These are phyloP conservation scores for Syrphus vitripennis DNA, from an alignment of 2,888 invertebrate genomes.

Conservation along the genomic window DNA sequence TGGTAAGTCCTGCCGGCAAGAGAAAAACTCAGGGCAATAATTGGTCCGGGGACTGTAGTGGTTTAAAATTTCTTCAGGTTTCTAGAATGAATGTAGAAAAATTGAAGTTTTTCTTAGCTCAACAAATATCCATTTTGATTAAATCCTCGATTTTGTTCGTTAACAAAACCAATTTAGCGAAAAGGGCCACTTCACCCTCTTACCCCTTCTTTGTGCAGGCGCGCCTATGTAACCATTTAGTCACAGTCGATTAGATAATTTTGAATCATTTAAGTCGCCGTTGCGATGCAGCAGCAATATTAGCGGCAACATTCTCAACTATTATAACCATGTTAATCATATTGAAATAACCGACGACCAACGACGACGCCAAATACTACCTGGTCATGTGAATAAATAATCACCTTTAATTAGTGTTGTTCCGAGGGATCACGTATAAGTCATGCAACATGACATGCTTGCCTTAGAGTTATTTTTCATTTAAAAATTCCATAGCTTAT, in stretches of 20 bases:
- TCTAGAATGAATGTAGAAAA: no score
- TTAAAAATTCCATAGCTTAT: slow-evolving; percentile 28
- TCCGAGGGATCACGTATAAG: slow-evolving; percentile 29
- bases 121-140: no score
- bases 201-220: background rate
- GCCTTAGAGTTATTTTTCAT: slow-evolving; percentile 36
- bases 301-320: background rate
- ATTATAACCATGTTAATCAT: slow-evolving; percentile 32
- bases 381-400: slow-evolving; percentile 55
- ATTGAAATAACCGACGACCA: slow-evolving; percentile 6
- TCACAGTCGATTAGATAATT: slow-evolving; percentile 24
- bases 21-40: no score
- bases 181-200: background rate
- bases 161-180: no score
- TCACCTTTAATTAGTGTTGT: slow-evolving; percentile 63
- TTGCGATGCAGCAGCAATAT: background rate
- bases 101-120: no score
- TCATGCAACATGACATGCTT: slow-evolving; percentile 41
- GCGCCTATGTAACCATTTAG: background rate
- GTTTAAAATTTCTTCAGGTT: no score
- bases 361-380: slow-evolving; percentile 23
- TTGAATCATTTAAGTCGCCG: background rate
- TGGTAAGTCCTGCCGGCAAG: no score
- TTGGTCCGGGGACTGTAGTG: no score
- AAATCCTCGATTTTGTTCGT: no score